Evolutionary conservation across 2,888 invertebrate species (phyloP).

Genomic region (Drosophila fungiperda): DNA sequence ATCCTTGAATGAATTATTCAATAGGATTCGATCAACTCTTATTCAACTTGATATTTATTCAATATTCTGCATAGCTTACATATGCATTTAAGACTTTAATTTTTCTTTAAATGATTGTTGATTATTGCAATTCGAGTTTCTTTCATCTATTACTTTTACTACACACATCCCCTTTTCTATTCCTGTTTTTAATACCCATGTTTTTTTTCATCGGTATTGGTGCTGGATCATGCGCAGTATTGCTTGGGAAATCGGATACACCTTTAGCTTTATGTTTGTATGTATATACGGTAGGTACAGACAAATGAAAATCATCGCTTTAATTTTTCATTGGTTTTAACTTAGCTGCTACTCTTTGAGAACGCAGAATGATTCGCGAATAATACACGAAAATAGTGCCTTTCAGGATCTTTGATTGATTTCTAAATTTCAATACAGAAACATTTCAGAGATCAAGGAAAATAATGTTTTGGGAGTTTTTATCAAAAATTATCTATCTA

Average conservation of each 20-base stretch:
- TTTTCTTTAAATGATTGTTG: neutral
- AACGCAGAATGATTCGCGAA: neutral
- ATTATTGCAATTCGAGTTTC: neutral
- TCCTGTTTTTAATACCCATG: slow-evolving; percentile 1
- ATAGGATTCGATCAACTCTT: neutral
- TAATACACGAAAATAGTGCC: neutral
- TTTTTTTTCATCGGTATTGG: neutral
- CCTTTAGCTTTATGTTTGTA: neutral
- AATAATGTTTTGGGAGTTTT: neutral
- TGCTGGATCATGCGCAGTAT: slow-evolving; percentile 5
- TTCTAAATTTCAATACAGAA: neutral
- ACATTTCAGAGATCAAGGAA: neutral
- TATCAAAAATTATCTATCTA: neutral
- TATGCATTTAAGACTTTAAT: neutral
- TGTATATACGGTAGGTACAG: neutral
- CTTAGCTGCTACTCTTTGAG: neutral
- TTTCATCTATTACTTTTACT: neutral
- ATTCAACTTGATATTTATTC: neutral
- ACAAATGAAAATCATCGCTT: slow-evolving; percentile 2
- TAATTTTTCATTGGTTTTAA: neutral
- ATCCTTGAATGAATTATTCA: neutral
- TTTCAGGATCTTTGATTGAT: neutral
- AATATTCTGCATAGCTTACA: neutral
- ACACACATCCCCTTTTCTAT: slow-evolving; percentile 5
- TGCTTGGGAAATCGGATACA: slow-evolving; percentile 4